Evolutionary conservation across 2,797 vertebrate genomes (phyloP).

Genomic region (Lateolabrax maculatus): DNA sequence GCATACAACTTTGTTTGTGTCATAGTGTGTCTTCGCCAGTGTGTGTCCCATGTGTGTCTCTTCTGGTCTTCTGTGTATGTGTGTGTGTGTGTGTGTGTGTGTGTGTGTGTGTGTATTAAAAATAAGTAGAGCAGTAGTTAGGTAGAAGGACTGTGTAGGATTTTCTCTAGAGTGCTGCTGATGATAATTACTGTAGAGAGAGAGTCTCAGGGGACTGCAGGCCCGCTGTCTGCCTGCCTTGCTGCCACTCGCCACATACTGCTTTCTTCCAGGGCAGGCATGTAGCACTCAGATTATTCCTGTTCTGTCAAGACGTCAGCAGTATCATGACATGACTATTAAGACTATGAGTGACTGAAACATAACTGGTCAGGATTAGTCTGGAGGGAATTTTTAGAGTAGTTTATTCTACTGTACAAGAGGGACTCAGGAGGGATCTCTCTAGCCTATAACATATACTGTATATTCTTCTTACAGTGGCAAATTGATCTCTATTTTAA

Average conservation of each 20-base stretch:
- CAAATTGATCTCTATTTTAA: neutral
- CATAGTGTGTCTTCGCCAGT: slow-evolving; percentile 24
- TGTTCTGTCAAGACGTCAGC: slow-evolving; percentile 39
- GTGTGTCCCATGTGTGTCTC: slow-evolving; percentile 26
- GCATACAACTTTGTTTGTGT: slow-evolving; percentile 62
- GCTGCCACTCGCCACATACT: slow-evolving; percentile 54
- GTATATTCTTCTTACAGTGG: neutral
- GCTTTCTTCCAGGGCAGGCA: slow-evolving; percentile 58
- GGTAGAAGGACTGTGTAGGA: slow-evolving; percentile 51
- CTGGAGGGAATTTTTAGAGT: neutral
- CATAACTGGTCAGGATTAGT: slow-evolving; percentile 1
- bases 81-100: slow-evolving; percentile 22
- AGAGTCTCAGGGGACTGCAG: slow-evolving; percentile 70
- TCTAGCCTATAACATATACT: neutral
- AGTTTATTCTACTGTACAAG: neutral
- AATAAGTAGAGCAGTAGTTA: slow-evolving; percentile 69
- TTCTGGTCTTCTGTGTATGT: slow-evolving; percentile 38
- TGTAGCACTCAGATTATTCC: slow-evolving; percentile 51
- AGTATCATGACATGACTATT: slow-evolving; percentile 33
- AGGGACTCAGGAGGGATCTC: neutral
- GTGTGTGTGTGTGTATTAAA: slow-evolving; percentile 41
- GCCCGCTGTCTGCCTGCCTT: slow-evolving; percentile 67
- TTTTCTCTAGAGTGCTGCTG: slow-evolving; percentile 79
- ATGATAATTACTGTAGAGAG: slow-evolving; percentile 86
- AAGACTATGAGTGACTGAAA: slow-evolving; percentile 17